Evolutionary conservation across 1,140 invertebrate species (phyloP), one percentile per base, ranked within the genome.

Genomic region (Euura saliciscinereae): DNA sequence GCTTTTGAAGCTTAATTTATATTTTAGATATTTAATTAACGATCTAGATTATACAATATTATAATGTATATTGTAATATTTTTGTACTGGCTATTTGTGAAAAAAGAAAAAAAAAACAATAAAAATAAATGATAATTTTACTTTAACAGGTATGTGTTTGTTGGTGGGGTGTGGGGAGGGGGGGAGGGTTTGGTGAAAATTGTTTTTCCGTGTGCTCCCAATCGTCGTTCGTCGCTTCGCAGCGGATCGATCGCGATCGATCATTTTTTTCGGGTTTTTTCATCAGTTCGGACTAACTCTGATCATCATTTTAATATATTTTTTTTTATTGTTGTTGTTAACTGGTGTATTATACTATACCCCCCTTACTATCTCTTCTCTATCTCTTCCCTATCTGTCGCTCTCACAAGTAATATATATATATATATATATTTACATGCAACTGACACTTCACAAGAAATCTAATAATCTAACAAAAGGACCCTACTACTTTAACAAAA

Each of bases 61-160:
- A 44, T 44, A 74, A 70, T 69, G 73, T 74, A 74, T 75, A 82
- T 81, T 85, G 83, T 86, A 86, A 85, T 85, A 86, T 85, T 85
- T 86, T 84, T 85, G 84, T 85, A 86, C 77, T 78, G 76, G 71
- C 78, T 76, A 84, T 79, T 79, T 81, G 80, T 84, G 82, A 71
- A 83, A 80, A 84, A 80, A 84, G 79, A 79, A 83, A 85, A 84
- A 78, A 79, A 77, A 74, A 74, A 82, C 78, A 71, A 66, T 44
- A 69, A 44, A 28, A 68, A 70, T 64, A 42, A 73, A 69, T 46
- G 68, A 70, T 76, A 73, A 78, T 70, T 78, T 74, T 75, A 74
- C 71, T 74, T 75, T 74, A 75, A 76, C 76, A 76, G 74, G 76
- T 77, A 72, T 75, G 74, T 77, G 76, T 73, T 70, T 75, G 76